A percentile compares a stretch with the other conserved stretches of the same genome.
Evolutionary conservation across 1,140 invertebrate species (phyloP).

Genomic region (Pogonomyrmex californicus): DNA sequence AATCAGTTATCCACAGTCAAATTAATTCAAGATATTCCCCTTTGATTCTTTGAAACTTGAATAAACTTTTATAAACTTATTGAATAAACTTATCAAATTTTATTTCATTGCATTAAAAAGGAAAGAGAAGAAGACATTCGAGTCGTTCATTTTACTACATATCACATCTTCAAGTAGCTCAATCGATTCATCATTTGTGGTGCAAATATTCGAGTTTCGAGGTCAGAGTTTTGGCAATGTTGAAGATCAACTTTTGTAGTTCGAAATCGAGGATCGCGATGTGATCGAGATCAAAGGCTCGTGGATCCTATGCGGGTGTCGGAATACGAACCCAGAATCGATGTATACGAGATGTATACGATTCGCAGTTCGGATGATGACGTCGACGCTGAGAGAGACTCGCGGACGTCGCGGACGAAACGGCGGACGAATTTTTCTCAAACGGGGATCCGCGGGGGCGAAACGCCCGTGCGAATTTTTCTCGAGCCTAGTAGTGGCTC

Average conservation of each 20-base stretch:
- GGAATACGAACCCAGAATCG: not conserved
- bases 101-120: not conserved
- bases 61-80: not conserved
- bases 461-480: slow-evolving; percentile 28
- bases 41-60: not conserved
- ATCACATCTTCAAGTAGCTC: not conserved
- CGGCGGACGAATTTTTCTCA: no score
- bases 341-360: no score
- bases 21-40: not conserved
- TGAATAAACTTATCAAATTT: not conserved
- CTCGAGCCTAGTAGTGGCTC: not conserved
- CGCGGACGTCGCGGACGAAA: no score
- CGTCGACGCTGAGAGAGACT: no score
- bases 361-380: not conserved
- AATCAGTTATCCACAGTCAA: not conserved
- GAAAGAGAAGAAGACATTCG: not conserved
- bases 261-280: not conserved
- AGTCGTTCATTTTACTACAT: not conserved
- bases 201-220: not conserved
- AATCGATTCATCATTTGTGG: not conserved
- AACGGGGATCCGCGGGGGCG: not conserved
- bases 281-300: not conserved
- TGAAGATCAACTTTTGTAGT: not conserved
- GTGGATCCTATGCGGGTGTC: not conserved
- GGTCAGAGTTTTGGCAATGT: not conserved